phyloP scores from a whole-genome alignment of 2,888 invertebrate species.

The Drosophila nr. perissopoda region DNA sequence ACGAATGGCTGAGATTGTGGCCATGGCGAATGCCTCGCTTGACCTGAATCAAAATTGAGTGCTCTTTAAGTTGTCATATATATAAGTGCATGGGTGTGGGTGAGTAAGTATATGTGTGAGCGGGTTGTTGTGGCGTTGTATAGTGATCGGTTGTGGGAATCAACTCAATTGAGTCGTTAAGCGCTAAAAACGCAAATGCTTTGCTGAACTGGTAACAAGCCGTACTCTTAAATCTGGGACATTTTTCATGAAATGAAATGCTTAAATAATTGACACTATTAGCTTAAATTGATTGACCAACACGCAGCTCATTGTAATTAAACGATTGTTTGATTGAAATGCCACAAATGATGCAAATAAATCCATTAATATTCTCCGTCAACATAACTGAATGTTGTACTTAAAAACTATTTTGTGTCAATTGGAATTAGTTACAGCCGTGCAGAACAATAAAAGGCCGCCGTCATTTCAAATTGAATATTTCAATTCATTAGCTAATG shows the following conservation, averaged over 20 bases:
- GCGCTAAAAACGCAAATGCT: not conserved
- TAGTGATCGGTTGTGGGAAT: constrained; percentile 19
- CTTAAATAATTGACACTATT: constrained; percentile 4
- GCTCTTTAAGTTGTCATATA: constrained; percentile 40
- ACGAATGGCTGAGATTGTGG: constrained; percentile 32
- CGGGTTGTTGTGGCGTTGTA: constrained; percentile 23
- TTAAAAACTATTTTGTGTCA: constrained; percentile 27
- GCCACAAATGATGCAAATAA: constrained; percentile 47
- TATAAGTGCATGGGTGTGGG: constrained; percentile 15
- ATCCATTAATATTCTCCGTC: constrained; percentile 35
- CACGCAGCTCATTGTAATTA: constrained; percentile 32
- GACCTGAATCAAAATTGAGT: constrained; percentile 55
- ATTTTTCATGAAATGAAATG: not conserved
- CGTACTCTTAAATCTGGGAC: not conserved
- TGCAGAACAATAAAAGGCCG: constrained; percentile 10
- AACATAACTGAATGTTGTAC: constrained; percentile 28
- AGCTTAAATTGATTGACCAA: constrained; percentile 6
- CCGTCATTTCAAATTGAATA: constrained; percentile 16
- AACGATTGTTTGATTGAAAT: constrained; percentile 60
- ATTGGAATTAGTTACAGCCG: constrained; percentile 40
- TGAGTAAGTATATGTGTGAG: constrained; percentile 7
- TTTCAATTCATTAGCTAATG: constrained; percentile 75
- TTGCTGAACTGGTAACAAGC: not conserved
- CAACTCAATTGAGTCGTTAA: constrained; percentile 17
- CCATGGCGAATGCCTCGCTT: constrained; percentile 48